Evolutionary conservation across 2,888 invertebrate species (phyloP).

Genomic region (Zygogramma bicolorata): DNA sequence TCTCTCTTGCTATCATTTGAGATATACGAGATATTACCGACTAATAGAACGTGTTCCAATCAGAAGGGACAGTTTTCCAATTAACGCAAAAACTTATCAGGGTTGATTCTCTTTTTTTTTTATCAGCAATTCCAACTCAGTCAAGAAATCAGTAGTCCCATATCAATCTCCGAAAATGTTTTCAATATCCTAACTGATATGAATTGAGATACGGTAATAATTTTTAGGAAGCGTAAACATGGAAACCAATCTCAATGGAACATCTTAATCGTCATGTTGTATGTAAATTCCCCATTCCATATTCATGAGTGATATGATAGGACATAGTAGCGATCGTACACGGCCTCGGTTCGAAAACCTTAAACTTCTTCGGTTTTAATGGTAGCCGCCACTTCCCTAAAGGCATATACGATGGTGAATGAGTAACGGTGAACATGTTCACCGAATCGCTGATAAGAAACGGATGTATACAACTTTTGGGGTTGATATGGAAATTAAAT

Average conservation of each 20-base stretch:
- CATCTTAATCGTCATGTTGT: slow-evolving; percentile 12
- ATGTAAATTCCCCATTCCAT: slow-evolving; percentile 9
- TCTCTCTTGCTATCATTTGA: too few species aligned
- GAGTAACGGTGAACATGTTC: neutral
- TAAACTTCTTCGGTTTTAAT: neutral
- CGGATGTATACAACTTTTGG: neutral
- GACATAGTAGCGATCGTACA: slow-evolving; percentile 4
- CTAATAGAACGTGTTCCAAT: too few species aligned
- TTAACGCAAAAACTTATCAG: too few species aligned
- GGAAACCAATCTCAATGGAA: neutral
- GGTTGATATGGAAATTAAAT: too few species aligned
- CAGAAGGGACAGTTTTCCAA: too few species aligned
- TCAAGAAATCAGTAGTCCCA: neutral
- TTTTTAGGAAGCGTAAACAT: neutral
- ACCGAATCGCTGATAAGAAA: neutral
- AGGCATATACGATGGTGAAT: neutral
- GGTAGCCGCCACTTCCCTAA: neutral
- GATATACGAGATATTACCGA: too few species aligned
- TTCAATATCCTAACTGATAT: neutral
- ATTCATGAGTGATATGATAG: slow-evolving; percentile 11
- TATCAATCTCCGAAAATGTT: neutral
- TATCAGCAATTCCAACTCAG: too few species aligned
- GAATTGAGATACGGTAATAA: neutral
- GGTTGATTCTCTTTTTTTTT: too few species aligned
- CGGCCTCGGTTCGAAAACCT: neutral